Evolutionary conservation across 1,140 invertebrate species (phyloP).

Genomic region (Hyles euphorbiae): DNA sequence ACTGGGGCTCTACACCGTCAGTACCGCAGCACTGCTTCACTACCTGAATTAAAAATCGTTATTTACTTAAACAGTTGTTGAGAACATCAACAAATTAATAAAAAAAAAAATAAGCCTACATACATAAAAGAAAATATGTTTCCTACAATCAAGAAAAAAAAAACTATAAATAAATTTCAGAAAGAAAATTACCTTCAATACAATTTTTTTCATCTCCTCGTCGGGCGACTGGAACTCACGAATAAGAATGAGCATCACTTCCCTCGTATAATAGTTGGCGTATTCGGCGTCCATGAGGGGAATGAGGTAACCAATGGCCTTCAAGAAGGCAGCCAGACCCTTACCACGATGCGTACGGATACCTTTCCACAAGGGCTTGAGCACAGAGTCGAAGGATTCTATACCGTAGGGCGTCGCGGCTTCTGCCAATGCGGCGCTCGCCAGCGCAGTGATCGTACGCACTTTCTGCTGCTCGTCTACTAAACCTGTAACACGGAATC

Average conservation of each 20-base stretch:
- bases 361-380: conserved; percentile 99
- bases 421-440: conserved; percentile 98
- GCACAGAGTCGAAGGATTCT: conserved; percentile 99
- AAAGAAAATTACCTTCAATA: conserved; percentile 87
- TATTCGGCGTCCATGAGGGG: conserved; percentile 99
- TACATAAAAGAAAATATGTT: no score
- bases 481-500: conserved; percentile 66
- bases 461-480: conserved; percentile 94
- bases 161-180: neutral
- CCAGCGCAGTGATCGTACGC: conserved; percentile 98
- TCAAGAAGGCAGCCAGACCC: conserved; percentile 98
- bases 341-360: conserved; percentile 98
- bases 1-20: conserved; percentile 99
- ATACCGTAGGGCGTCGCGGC: conserved; percentile 99
- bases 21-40: conserved; percentile 99
- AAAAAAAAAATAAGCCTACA: no score
- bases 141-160: neutral
- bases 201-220: conserved; percentile 99
- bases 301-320: conserved; percentile 99
- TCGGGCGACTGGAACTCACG: conserved; percentile 99
- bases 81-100: no score
- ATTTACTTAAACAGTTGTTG: no score
- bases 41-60: conserved; percentile 77
- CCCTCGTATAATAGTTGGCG: conserved; percentile 99
- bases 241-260: conserved; percentile 99